These are phyloP conservation scores for Malacosoma neustria DNA, from an alignment of 2,888 invertebrate genomes.

Conservation along the genomic window DNA sequence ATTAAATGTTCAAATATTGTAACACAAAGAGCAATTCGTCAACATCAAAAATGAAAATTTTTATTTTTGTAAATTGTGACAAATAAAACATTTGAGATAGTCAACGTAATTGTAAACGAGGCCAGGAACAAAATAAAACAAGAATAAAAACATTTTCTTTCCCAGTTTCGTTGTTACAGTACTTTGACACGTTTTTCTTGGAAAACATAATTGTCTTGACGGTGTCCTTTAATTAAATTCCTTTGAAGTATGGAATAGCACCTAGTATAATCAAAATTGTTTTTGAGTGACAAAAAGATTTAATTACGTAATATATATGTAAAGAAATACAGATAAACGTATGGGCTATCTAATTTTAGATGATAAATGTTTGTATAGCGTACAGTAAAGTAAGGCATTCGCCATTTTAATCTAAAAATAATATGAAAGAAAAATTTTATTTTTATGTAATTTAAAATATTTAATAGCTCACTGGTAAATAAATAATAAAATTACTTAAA, in stretches of 20 bases:
- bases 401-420: too few relatives aligned
- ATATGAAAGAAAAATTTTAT: too few relatives aligned
- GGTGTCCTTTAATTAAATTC: slow-evolving; percentile 42
- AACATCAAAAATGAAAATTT: too few relatives aligned
- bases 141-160: not conserved
- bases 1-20: too few relatives aligned
- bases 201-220: slow-evolving; percentile 18
- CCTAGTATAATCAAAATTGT: slow-evolving; percentile 1
- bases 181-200: slow-evolving; percentile 13
- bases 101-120: not conserved
- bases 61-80: not conserved
- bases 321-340: not conserved
- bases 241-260: slow-evolving; percentile 17
- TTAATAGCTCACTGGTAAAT: too few relatives aligned
- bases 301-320: slow-evolving; percentile 7
- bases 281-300: not conserved
- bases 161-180: slow-evolving; percentile 3
- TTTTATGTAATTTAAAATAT: too few relatives aligned
- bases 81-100: not conserved
- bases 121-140: slow-evolving; percentile 1
- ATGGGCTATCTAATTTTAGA: not conserved
- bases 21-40: not conserved
- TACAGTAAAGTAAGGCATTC: too few relatives aligned
- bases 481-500: too few relatives aligned
- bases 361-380: too few relatives aligned